Evolutionary conservation across 2,888 invertebrate species (phyloP).

Genomic region (Callyntrura sp.): DNA sequence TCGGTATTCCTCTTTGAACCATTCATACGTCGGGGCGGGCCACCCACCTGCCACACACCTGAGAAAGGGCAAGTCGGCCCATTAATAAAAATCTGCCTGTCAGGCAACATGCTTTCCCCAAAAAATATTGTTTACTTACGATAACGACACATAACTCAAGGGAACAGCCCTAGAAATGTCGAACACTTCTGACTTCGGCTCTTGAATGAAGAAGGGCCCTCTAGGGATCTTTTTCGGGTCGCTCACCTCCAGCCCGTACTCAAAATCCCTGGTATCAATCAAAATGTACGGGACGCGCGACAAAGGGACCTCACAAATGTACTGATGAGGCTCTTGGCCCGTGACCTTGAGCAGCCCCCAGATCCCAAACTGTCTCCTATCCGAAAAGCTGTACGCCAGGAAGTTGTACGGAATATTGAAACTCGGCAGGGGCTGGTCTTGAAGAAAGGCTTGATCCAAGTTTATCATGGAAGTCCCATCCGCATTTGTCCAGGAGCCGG

Average conservation of each 20-base stretch:
- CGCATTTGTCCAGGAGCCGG: conserved; percentile 92
- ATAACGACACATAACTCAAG: conserved; percentile 91
- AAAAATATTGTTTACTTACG: conserved; percentile 85
- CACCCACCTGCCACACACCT: conserved; percentile 94
- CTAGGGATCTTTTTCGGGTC: conserved; percentile 93
- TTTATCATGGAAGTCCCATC: conserved; percentile 93
- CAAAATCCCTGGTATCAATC: conserved; percentile 90
- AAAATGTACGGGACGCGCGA: conserved; percentile 90
- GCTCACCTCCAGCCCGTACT: conserved; percentile 93
- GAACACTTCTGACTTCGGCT: conserved; percentile 93
- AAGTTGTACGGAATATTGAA: conserved; percentile 89
- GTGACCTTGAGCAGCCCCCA: conserved; percentile 95
- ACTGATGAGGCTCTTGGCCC: conserved; percentile 91
- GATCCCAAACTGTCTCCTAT: conserved; percentile 87
- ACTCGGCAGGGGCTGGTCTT: conserved; percentile 85
- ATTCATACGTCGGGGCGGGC: conserved; percentile 95
- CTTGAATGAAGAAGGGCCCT: conserved; percentile 95
- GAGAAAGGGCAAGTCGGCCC: conserved; percentile 36
- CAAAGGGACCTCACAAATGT: conserved; percentile 95
- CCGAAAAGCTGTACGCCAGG: conserved; percentile 90
- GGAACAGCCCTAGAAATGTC: conserved; percentile 91
- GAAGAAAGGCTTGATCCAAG: conserved; percentile 93
- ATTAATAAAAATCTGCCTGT: conserved; percentile 3
- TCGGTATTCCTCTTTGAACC: conserved; percentile 95
- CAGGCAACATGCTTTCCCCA: neutral